A percentile compares a stretch with the other conserved stretches of the same genome.
These are phyloP conservation scores for Macroteleia sp. DNA, from an alignment of 2,888 invertebrate genomes.

Conservation along the genomic window DNA sequence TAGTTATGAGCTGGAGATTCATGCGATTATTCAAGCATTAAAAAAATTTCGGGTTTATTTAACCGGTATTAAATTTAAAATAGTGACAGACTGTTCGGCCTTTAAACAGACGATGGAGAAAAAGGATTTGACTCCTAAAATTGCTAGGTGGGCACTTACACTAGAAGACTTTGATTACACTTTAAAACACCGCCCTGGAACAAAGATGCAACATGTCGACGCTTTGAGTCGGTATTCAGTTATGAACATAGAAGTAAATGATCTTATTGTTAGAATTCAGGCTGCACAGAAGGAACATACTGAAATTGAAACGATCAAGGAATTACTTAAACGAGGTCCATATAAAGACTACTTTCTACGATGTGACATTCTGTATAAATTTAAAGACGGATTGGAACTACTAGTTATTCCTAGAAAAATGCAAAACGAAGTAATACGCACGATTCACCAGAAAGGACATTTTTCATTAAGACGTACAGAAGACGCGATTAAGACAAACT, in stretches of 20 bases:
- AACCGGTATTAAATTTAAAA: constrained; percentile 41
- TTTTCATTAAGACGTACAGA: constrained; percentile 8
- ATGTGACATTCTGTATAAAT: constrained; percentile 18
- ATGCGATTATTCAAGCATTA: constrained; percentile 64
- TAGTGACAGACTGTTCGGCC: constrained; percentile 49
- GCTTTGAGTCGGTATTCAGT: constrained; percentile 29
- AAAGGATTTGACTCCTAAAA: constrained; percentile 26
- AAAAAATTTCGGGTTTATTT: constrained; percentile 56
- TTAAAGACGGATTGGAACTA: constrained; percentile 16
- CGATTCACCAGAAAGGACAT: constrained; percentile 1
- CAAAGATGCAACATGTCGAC: constrained; percentile 43
- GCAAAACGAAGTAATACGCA: constrained; percentile 23
- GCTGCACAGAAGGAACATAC: constrained; percentile 33
- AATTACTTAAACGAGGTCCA: constrained; percentile 13
- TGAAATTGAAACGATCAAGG: constrained; percentile 16
- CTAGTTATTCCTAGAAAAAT: constrained; percentile 21
- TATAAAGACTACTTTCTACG: constrained; percentile 27
- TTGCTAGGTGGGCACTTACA: constrained; percentile 44
- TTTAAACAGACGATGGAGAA: constrained; percentile 51
- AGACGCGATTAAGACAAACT: not conserved
- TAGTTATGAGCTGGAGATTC: constrained; percentile 68
- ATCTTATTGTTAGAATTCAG: constrained; percentile 6
- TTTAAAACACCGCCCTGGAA: constrained; percentile 31
- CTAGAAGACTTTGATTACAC: constrained; percentile 39
- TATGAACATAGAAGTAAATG: not conserved